Evolutionary conservation across 2,797 vertebrate species (phyloP), one percentile per base, ranked within the genome.

Genomic region (Cetoscarus ocellatus): DNA sequence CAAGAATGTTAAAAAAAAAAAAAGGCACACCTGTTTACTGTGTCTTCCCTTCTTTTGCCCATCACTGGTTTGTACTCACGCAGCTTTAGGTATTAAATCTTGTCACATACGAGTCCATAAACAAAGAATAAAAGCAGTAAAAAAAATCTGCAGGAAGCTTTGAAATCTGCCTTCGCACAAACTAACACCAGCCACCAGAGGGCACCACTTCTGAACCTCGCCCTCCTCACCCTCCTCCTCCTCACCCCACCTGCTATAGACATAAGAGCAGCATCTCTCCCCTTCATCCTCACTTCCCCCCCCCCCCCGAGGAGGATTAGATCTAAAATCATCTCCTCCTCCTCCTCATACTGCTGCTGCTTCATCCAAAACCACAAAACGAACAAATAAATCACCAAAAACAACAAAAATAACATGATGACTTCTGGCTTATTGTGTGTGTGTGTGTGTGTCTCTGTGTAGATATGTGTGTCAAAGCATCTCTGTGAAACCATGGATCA

Each of bases 401-500:
- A 12, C 13, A 49, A 18, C 35, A 61, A 45, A 38, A 27, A 69
- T 53, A 38, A 51, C 36, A n/a, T 49, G 63, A 61, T 12, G 6
- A 13, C 11, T 34, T 3, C 19, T 15, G 40, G 27, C 35, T 75
- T 42, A 35, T 38, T 50, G 45, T 51, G 48, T 36, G 49, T 60
- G 48, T 42, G 48, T 17, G 42, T 39, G 52, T 66, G 49, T 47
- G 49, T 74, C 35, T 74, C 35, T 60, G 55, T 65, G 39, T 53
- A 27, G 27, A 27, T 27, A 27, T 27, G 27, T 27, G 54, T 63
- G 62, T 67, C 55, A 18, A 62, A 52, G 66, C 54, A 67, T 69
- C 63, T 67, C 52, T 64, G 44, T 79, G 67, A 73, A 83, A 75
- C 75, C 61, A 68, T 11, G 81, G 70, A 87, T 83, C 79, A 85